Evolutionary conservation across 2,797 vertebrate species (phyloP), one percentile per base, ranked within the genome.

Genomic region (Smutsia temminckii): DNA sequence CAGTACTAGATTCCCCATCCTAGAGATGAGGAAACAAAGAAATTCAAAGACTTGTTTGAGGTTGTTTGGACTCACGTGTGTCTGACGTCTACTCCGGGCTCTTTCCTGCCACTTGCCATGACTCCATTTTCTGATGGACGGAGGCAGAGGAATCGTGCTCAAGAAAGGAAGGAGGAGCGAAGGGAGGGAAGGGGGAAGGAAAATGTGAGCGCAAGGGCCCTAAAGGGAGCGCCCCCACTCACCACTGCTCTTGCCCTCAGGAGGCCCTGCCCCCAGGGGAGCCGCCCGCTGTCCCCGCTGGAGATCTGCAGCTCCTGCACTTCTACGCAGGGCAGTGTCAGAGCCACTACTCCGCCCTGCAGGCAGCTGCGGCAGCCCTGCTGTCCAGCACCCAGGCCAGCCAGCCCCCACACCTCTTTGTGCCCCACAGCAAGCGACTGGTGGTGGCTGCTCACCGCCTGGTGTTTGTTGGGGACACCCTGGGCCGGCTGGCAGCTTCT

Each of bases 391-490:
- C 99, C 64, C 98, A 98, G 93, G 99, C 99, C 89, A 99, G 99
- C 97, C 99, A 99, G 88, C 99, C 99, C 0, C 99, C 99, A 0
- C 98, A 99, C 57, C 98, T 99, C 97, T 99, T 99, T 0, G 99
- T 99, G 53, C 99, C 99, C 66, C 98, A 99, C 5, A 98, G 99
- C 27, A 99, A 99, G 97, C 99, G 98, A 86, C 98, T 99, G 95
- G 99, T 99, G 2, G 99, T 99, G 96, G 99, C 99, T 0, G 99
- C 99, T 0, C 99, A 99, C 98, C 99, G 99, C 86, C 98, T 99
- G 89, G 99, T 99, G 87, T 99, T 99, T n/a, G 99, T 99, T 0
- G 99, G 99, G 21, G 99, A 99, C 97, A 99, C 99, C 0, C 99
- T 99, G 13, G 99, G 99, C 53, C 99, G 99, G 55, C 98, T 99